Base-by-base conservation (phyloP, 2,888 invertebrate species). In the Megamerina dolium region DNA sequence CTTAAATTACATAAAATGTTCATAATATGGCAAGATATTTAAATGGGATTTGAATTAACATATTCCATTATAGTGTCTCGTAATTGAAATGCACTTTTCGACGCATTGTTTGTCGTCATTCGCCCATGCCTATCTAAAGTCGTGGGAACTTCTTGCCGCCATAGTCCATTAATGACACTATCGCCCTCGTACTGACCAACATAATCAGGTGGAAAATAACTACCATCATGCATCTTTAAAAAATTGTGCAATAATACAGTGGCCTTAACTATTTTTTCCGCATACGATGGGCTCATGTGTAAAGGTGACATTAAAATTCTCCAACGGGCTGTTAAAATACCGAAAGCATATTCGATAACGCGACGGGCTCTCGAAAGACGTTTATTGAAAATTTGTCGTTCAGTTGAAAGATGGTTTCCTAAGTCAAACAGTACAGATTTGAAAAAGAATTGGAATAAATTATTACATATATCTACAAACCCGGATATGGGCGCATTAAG, bases 241-340 rank as follows among this genome's bases (percentile, higher is more conserved):
- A n/a, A n/a, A n/a, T n/a, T n/a, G n/a, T n/a, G n/a, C 50, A 50
- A n/a, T n/a, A 43, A 16, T n/a, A 33, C 30, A 49, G 42, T 38
- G 9, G 53, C 48, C 23, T 46, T 46, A 5, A 55, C 38, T 9
- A 51, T 32, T 39, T 44, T 43, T 34, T 51, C 46, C 1, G 36
- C n/a, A n/a, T n/a, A n/a, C n/a, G n/a, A n/a, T n/a, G n/a, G n/a
- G n/a, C n/a, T n/a, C n/a, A n/a, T n/a, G n/a, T n/a, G n/a, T n/a
- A n/a, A n/a, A n/a, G n/a, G n/a, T n/a, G n/a, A n/a, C n/a, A n/a
- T n/a, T n/a, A n/a, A n/a, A n/a, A n/a, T n/a, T n/a, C n/a, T n/a
- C n/a, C n/a, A n/a, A n/a, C n/a, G n/a, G n/a, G n/a, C n/a, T n/a
- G n/a, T n/a, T n/a, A n/a, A n/a, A n/a, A n/a, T n/a, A n/a, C n/a